Evolutionary conservation across 1,140 invertebrate genomes (phyloP), one percentile per base, ranked within the genome.

Genomic region (Oncopodura yosiiana): DNA sequence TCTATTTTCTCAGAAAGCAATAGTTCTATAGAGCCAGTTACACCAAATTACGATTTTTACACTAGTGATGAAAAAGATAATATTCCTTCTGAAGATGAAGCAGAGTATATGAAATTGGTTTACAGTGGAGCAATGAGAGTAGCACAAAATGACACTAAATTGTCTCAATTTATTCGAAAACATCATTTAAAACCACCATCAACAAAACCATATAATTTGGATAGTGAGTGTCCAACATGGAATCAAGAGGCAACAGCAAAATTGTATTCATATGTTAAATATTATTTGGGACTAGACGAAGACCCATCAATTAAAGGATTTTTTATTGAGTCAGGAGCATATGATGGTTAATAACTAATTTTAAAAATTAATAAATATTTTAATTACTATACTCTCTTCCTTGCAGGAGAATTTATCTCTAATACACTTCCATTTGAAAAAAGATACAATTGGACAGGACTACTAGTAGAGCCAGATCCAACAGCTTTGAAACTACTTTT

Each of bases 391-490:
- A n/a, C n/a, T n/a, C n/a, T n/a, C n/a, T n/a, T n/a, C n/a, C n/a
- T n/a, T n/a, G n/a, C n/a, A n/a, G n/a, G 45, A 4, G 27, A 49
- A 18, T 49, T 67, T 14, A 70, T 74, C 12, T 79, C 78, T 3
- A 80, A 80, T 46, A 81, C 80, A 0, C 70, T 77, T 50, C 84
- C 77, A 76, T 67, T 88, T 34, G 84, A 86, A 64, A 70, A 74
- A 6, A 74, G 77, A n/a, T 73, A 84, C 12, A 74, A 73, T 38
- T 89, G 86, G 86, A 72, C 71, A 50, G 86, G 86, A 2, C 70
- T 87, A 4, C 73, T 86, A 38, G 78, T 85, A 9, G 78, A 86
- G 49, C 82, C 85, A 0, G 81, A 86, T 66, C 79, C 84, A 0
- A 56, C 48, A 29, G 66, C 62, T 26, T 69, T 64, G 50, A 49